Conservation (phyloP, 2,113 vertebrate genomes). For the Himantopus leucocephalus region DNA sequence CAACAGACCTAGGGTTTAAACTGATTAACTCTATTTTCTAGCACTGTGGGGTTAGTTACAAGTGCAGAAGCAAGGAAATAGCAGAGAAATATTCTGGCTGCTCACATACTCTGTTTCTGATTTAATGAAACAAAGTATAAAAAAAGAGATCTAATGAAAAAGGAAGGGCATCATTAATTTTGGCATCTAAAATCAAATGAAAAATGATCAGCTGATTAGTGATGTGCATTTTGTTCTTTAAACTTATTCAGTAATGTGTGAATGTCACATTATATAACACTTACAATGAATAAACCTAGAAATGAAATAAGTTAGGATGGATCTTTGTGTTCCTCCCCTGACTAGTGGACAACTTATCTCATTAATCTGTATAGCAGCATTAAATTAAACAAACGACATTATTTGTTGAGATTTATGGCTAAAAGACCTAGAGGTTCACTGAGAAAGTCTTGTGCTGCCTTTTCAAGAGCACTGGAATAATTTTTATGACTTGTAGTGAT, state of each 20-base stretch:
- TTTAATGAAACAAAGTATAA: conserved; percentile 21
- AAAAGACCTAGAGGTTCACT: background rate
- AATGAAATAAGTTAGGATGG: conserved; percentile 60
- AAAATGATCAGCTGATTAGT: conserved; percentile 69
- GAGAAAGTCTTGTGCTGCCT: conserved; percentile 19
- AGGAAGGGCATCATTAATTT: conserved; percentile 64
- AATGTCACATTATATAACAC: conserved; percentile 67
- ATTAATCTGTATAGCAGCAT: conserved; percentile 59
- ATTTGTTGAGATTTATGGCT: conserved; percentile 58
- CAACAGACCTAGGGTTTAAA: background rate
- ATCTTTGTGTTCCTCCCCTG: conserved; percentile 53
- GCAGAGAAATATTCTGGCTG: background rate
- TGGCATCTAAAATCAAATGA: conserved; percentile 61
- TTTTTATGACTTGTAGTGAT: conserved; percentile 11
- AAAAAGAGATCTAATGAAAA: conserved; percentile 36
- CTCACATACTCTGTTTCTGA: background rate
- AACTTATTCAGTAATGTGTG: conserved; percentile 62
- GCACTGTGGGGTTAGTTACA: background rate
- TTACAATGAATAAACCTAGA: conserved; percentile 61
- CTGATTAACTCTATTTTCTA: background rate
- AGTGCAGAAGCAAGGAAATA: background rate
- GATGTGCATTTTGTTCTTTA: conserved; percentile 58
- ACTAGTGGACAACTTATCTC: conserved; percentile 54
- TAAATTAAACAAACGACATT: conserved; percentile 64
- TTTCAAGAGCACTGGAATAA: conserved; percentile 11